phyloP scores from a whole-genome alignment of 1,140 invertebrate genomes.

The Galendromus occidentalis region DNA sequence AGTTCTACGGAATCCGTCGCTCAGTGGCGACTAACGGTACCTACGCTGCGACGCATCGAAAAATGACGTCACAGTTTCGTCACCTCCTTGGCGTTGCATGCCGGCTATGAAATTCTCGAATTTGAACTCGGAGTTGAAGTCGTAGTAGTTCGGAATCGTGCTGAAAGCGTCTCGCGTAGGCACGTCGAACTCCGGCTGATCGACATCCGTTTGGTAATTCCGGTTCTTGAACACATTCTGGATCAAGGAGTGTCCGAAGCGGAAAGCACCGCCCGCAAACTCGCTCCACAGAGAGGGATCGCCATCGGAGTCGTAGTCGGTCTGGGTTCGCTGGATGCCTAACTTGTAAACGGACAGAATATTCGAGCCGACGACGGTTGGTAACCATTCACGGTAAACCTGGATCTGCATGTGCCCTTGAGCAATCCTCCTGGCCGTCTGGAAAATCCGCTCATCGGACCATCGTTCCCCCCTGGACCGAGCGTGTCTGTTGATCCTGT shows the following conservation, averaged over 20 bases:
- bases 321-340: not conserved
- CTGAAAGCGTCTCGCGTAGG: not conserved
- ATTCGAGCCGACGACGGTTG: constrained; percentile 1
- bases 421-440: constrained; percentile 3
- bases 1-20: too few species aligned
- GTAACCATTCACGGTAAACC: constrained; percentile 12
- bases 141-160: not conserved
- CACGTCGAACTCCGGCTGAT: not conserved
- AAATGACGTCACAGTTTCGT: too few species aligned
- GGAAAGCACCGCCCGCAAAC: constrained; percentile 12
- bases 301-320: not conserved
- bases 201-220: not conserved
- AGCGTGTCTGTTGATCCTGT: too few species aligned
- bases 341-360: not conserved
- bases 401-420: constrained; percentile 10
- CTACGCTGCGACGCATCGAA: too few species aligned
- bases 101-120: not conserved
- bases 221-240: not conserved
- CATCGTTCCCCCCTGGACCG: too few species aligned
- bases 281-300: constrained; percentile 11
- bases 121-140: not conserved
- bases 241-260: constrained; percentile 14
- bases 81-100: not conserved
- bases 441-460: not conserved
- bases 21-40: too few species aligned